Evolutionary conservation across 2,797 vertebrate genomes (phyloP).

Genomic region (Choloepus didactylus): DNA sequence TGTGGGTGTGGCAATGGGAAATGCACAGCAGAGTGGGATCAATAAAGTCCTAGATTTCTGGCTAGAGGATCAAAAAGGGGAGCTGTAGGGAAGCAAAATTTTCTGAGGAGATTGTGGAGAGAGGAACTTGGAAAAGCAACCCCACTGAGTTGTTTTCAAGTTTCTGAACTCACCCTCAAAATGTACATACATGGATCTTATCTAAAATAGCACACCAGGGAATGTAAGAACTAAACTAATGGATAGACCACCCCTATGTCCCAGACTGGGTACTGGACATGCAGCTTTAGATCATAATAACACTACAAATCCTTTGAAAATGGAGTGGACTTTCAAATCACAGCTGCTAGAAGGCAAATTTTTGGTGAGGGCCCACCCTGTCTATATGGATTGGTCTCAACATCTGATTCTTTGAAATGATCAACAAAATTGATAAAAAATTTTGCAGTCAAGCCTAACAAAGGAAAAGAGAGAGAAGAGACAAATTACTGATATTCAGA

Average conservation of each 20-base stretch:
- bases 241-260: accelerated
- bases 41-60: not conserved
- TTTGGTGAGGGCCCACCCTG: too few species aligned
- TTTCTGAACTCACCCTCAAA: not conserved
- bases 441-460: too few species aligned
- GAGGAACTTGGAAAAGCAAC: not conserved
- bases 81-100: not conserved
- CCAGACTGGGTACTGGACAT: not conserved
- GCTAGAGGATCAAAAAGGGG: not conserved
- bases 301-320: not conserved
- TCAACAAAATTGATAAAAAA: too few species aligned
- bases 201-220: accelerated
- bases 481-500: too few species aligned
- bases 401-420: too few species aligned
- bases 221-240: not conserved
- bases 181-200: accelerated
- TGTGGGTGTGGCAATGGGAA: not conserved
- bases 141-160: accelerated
- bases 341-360: not conserved
- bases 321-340: not conserved
- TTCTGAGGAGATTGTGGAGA: not conserved
- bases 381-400: too few species aligned
- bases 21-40: not conserved
- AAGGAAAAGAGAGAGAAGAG: too few species aligned
- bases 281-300: not conserved